Evolutionary conservation across 2,113 vertebrate species (phyloP).

Genomic region (Hippolais icterina): DNA sequence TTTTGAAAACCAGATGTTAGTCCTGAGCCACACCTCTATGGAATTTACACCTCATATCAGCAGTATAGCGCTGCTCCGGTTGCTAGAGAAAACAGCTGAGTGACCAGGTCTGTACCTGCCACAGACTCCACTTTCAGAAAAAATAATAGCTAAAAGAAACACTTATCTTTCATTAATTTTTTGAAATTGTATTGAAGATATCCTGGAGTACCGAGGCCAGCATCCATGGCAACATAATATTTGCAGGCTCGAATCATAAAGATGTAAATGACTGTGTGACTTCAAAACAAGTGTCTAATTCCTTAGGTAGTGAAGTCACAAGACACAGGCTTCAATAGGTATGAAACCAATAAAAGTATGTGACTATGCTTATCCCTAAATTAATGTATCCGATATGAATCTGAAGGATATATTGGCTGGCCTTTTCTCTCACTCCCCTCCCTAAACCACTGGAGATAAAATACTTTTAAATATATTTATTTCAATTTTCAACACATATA

Average conservation of each 20-base stretch:
- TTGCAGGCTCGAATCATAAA: background rate
- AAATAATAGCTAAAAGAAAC: background rate
- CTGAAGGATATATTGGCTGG: background rate
- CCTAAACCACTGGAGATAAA: background rate
- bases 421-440: background rate
- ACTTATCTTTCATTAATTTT: background rate
- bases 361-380: background rate
- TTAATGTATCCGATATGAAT: background rate
- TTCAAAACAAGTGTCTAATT: background rate
- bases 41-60: background rate
- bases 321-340: background rate
- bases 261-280: background rate
- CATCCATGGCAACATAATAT: constrained; percentile 60
- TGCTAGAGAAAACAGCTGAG: background rate
- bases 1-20: background rate
- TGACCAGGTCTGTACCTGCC: background rate
- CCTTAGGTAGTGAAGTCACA: background rate
- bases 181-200: background rate
- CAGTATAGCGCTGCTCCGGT: background rate
- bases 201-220: background rate
- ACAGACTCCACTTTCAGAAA: background rate
- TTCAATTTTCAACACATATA: background rate
- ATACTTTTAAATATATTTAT: background rate
- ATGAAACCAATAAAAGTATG: background rate
- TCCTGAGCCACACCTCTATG: background rate